Evolutionary conservation across 2,888 invertebrate species (phyloP), one percentile per base, ranked within the genome.

Genomic region (Cataglyphis livida): DNA sequence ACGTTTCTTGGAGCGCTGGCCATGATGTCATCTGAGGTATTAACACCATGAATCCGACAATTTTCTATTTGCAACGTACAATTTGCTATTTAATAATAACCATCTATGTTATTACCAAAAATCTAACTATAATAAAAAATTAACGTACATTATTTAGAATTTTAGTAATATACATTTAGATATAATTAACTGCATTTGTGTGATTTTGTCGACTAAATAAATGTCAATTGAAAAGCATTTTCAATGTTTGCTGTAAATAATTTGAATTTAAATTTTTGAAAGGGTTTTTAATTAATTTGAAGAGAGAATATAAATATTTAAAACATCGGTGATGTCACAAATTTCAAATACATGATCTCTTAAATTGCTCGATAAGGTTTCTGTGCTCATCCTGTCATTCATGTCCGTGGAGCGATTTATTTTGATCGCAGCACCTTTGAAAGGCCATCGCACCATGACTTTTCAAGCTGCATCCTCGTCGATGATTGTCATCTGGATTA

Each of bases 321-420:
- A 32, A 68, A 76, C 57, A 41, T 76, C 15, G 25, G 1, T 51
- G n/a, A 66, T 18, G 28, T 6, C 48, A 66, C 48, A 12, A 76
- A 68, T 54, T 79, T 59, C 15, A 54, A 76, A 76, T 68, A 76
- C 12, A 38, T 28, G 10, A 76, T 68, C 12, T 54, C 18, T 18
- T 73, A 35, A 59, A 79, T 44, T 73, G 21, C 12, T 79, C 35
- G 88, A 86, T 35, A 89, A 95, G 95, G 95, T 96, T 1, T 97
- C 97, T 9, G 96, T 97, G 92, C 93, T 97, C 59, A 96, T 97
- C 82, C 93, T 97, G 86, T 96, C 96, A 1, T 96, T 96, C 91
- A 96, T 97, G 96, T 96, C 97, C 0, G 93, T 97, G 88, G 97
- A 97, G 89, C 95, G 97, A 87, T 97, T 96, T 92, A 93, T 96